Base-by-base conservation (phyloP, 2,113 vertebrate species). In the Megalops atlanticus region DNA sequence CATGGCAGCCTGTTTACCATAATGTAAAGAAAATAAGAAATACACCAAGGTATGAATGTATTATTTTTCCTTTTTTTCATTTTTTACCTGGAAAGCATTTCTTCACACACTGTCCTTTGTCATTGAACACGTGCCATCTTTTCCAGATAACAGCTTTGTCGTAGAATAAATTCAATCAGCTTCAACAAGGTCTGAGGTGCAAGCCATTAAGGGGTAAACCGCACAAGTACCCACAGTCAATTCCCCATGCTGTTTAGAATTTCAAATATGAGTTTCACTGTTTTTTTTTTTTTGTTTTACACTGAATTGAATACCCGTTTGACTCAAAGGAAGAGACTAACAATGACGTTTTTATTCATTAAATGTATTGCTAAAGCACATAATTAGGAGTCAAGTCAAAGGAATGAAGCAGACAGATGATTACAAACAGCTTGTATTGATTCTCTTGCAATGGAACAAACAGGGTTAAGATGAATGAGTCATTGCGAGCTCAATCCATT, bases 381-480 rank as follows among this genome's bases (percentile, higher is more conserved):
- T 18, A 71, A 71, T 71, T 71, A 38, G 69, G 36, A 71, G 69
- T 38, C 33, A 81, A 21, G 4, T 72, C 78, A 82, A 77, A 35
- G 84, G 36, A 85, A 77, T 58, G 54, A 24, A 78, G 70, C 8
- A 76, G 33, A 81, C 68, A 76, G 27, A 5, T 74, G 58, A 74
- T 74, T 0, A 35, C 64, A 85, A 83, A 86, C 80, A 85, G 87
- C 88, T 80, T 87, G 87, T 88, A 89, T 89, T 84, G 84, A 88
- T 88, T 89, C 82, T 52, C 68, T 89, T 87, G 77, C 85, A 83
- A 54, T 72, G 82, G 89, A 69, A 76, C 72, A 82, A 85, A 69
- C 87, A 47, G 89, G 91, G 92, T 96, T 94, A 96, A 94, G 74
- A 85, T 81, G 86, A 93, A 92, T 95, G 94, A 96, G 90, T 96